Conservation (phyloP, 2,888 invertebrate genomes). For the Trilocha varians region DNA sequence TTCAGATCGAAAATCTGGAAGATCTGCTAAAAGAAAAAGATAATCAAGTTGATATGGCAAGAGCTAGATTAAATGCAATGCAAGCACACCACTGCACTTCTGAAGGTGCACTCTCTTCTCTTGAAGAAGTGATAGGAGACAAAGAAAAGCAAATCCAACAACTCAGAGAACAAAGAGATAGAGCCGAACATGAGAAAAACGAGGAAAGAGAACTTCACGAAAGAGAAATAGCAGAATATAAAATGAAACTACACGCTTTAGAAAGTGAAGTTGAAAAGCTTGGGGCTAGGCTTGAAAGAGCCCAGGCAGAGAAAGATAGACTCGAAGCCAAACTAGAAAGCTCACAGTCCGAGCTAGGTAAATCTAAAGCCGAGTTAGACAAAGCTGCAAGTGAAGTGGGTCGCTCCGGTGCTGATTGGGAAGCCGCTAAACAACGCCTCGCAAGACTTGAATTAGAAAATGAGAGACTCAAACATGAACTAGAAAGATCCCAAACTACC, state of each 20-base stretch:
- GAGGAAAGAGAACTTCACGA: slow-evolving; percentile 96
- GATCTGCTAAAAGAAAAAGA: slow-evolving; percentile 98
- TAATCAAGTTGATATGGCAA: slow-evolving; percentile 96
- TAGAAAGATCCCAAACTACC: slow-evolving; percentile 87
- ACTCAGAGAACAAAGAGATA: slow-evolving; percentile 92
- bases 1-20: slow-evolving; percentile 96
- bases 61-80: slow-evolving; percentile 91
- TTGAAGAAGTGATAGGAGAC: slow-evolving; percentile 96
- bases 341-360: slow-evolving; percentile 93
- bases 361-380: slow-evolving; percentile 94
- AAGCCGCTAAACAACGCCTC: slow-evolving; percentile 85
- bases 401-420: slow-evolving; percentile 91
- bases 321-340: slow-evolving; percentile 92
- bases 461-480: slow-evolving; percentile 88
- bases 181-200: slow-evolving; percentile 95
- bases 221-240: slow-evolving; percentile 94
- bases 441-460: slow-evolving; percentile 92
- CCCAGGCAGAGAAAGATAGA: slow-evolving; percentile 91
- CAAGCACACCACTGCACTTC: slow-evolving; percentile 95
- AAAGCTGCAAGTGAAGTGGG: slow-evolving; percentile 93
- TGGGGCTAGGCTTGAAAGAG: slow-evolving; percentile 88
- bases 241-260: slow-evolving; percentile 92
- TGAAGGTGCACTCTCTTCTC: slow-evolving; percentile 91
- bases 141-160: slow-evolving; percentile 98
- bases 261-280: slow-evolving; percentile 94